Conservation (phyloP, 2,888 invertebrate species). For the Carcina quercana region DNA sequence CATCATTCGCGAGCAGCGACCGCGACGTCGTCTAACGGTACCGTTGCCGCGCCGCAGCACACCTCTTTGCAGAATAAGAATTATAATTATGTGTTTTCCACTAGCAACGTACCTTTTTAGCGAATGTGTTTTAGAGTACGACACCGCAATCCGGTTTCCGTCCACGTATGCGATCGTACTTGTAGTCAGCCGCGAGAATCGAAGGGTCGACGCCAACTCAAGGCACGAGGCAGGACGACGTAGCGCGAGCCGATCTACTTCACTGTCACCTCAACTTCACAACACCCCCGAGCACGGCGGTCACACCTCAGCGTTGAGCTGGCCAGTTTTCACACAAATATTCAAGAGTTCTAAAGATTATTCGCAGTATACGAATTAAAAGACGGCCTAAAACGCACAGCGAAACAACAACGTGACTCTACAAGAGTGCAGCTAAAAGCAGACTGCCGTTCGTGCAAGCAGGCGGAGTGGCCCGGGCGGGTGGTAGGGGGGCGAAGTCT, state of each 20-base stretch:
- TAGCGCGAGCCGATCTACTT: slow-evolving; percentile 52
- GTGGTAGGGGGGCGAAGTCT: slow-evolving; percentile 20
- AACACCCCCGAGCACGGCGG: slow-evolving; percentile 37
- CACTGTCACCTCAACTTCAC: slow-evolving; percentile 56
- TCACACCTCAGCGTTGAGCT: slow-evolving; percentile 24
- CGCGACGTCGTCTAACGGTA: slow-evolving; percentile 59
- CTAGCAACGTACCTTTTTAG: slow-evolving; percentile 31
- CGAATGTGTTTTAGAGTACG: slow-evolving; percentile 38
- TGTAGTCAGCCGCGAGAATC: slow-evolving; percentile 53
- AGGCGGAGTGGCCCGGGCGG: slow-evolving; percentile 34
- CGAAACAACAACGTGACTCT: slow-evolving; percentile 30
- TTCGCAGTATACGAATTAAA: slow-evolving; percentile 50
- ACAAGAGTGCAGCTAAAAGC: slow-evolving; percentile 37
- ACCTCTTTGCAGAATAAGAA: slow-evolving; percentile 29
- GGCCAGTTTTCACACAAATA: slow-evolving; percentile 31
- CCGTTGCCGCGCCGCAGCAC: slow-evolving; percentile 33
- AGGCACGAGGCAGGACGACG: slow-evolving; percentile 48
- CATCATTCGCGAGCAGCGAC: slow-evolving; percentile 37
- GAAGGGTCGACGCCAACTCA: slow-evolving; percentile 61
- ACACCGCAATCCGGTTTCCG: slow-evolving; percentile 55
- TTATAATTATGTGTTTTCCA: slow-evolving; percentile 34
- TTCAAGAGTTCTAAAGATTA: slow-evolving; percentile 30
- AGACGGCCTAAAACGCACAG: slow-evolving; percentile 43
- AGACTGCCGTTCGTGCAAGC: slow-evolving; percentile 34
- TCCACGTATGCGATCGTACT: slow-evolving; percentile 58